phyloP scores from a whole-genome alignment of 1,140 invertebrate species.

The Zaprionus camerounensis region DNA sequence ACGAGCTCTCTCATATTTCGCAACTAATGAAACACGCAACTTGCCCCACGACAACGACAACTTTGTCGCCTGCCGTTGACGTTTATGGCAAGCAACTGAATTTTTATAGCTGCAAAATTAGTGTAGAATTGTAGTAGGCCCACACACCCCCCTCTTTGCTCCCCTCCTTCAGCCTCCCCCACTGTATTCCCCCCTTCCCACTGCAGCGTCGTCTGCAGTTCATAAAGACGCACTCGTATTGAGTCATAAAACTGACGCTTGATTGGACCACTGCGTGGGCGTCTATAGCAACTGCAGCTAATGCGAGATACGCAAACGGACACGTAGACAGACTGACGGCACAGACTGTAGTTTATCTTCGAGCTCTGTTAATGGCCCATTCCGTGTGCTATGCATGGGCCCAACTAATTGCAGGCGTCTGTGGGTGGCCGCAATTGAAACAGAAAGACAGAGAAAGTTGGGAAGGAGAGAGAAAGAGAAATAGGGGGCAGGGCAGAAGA shows the following conservation, averaged over 20 bases:
- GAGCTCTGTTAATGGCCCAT: constrained; percentile 59
- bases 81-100: constrained; percentile 76
- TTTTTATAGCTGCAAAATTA: constrained; percentile 78
- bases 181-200: too few species aligned
- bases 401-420: constrained; percentile 64
- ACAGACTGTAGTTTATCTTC: constrained; percentile 65
- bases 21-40: constrained; percentile 76
- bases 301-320: constrained; percentile 62
- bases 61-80: constrained; percentile 66
- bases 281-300: constrained; percentile 62
- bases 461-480: neutral
- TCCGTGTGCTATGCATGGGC: constrained; percentile 19
- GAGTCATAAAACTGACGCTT: constrained; percentile 76
- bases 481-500: too few species aligned
- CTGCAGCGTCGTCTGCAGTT: constrained; percentile 36
- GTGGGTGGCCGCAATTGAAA: constrained; percentile 53
- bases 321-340: constrained; percentile 4
- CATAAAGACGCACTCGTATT: constrained; percentile 61
- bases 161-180: neutral
- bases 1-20: constrained; percentile 64
- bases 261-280: constrained; percentile 71
- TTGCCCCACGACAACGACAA: constrained; percentile 13
- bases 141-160: constrained; percentile 6
- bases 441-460: neutral
- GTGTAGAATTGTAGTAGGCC: constrained; percentile 61